Percentiles rank a stretch among this genome's conserved stretches.
Conservation (phyloP, 2,113 vertebrate genomes). For the Pelecanoides urinatrix region DNA sequence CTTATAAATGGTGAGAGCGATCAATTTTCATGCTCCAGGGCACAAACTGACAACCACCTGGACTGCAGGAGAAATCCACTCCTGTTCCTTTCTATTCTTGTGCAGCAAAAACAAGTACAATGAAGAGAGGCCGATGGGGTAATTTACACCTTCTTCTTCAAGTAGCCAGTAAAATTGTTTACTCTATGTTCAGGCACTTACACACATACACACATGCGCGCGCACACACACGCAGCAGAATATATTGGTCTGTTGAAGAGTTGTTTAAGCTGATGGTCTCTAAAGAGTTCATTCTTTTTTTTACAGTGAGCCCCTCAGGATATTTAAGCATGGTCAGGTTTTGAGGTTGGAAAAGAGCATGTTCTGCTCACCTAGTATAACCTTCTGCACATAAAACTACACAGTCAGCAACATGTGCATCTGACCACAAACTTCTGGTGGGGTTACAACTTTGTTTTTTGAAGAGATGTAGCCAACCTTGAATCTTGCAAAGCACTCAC, state of each 20-base stretch:
- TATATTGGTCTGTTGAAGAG: neutral
- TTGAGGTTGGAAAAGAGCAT: neutral
- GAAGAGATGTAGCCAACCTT: neutral
- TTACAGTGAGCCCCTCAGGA: neutral
- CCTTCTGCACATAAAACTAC: neutral
- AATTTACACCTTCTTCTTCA: neutral
- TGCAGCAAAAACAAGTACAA: neutral
- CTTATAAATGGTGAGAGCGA: neutral
- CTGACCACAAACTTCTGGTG: neutral
- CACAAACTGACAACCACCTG: neutral
- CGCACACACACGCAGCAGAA: neutral
- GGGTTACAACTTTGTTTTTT: neutral
- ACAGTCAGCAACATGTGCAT: neutral
- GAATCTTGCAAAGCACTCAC: neutral
- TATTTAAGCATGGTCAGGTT: neutral
- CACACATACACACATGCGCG: neutral
- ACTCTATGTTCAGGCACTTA: neutral
- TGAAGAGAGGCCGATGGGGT: neutral
- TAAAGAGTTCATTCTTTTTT: neutral
- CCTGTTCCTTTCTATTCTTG: neutral
- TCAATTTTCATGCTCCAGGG: neutral
- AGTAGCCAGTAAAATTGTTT: neutral
- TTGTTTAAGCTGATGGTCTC: neutral
- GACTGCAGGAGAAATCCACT: neutral
- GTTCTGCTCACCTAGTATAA: neutral